A percentile compares a stretch with the other conserved stretches of the same genome.
phyloP scores from a whole-genome alignment of 2,113 vertebrate species.

The Ammospiza nelsoni region DNA sequence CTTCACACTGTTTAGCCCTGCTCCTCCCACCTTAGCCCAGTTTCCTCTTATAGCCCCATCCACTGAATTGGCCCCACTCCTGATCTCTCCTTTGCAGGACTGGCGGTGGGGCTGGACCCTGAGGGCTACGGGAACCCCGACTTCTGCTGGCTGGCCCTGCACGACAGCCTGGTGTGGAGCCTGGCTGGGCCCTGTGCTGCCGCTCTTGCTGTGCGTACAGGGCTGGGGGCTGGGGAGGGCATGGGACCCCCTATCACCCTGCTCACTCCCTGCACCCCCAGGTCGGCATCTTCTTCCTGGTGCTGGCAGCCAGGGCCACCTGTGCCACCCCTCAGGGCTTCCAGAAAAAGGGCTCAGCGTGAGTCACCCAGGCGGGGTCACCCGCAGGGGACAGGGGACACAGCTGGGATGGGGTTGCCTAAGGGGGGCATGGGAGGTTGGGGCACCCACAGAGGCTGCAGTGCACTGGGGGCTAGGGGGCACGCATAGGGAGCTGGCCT shows the following conservation, averaged over 20 bases:
- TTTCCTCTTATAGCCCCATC: fast-evolving
- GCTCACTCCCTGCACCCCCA: conserved; percentile 24
- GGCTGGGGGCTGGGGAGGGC: not conserved
- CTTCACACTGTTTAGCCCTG: not conserved
- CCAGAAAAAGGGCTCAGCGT: conserved; percentile 89
- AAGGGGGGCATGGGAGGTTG: not conserved
- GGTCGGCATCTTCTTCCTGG: conserved; percentile 89
- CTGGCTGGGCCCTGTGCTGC: conserved; percentile 87
- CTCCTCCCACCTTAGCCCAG: not conserved
- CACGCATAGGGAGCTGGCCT: not conserved
- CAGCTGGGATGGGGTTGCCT: not conserved
- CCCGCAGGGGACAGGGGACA: not conserved
- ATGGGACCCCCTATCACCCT: too few species aligned
- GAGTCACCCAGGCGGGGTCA: conserved; percentile 59
- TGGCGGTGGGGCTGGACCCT: conserved; percentile 92
- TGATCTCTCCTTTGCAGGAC: conserved; percentile 64
- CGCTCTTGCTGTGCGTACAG: conserved; percentile 82
- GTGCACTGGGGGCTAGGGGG: too few species aligned
- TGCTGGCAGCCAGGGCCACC: conserved; percentile 84
- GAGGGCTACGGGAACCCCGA: conserved; percentile 95
- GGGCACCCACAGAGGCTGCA: not conserved
- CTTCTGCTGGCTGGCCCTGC: conserved; percentile 94
- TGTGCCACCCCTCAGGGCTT: conserved; percentile 81
- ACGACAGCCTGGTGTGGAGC: conserved; percentile 94
- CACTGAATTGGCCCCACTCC: not conserved